Conservation (phyloP, 1,140 invertebrate species). For the Brachionus asplanchnoidis region DNA sequence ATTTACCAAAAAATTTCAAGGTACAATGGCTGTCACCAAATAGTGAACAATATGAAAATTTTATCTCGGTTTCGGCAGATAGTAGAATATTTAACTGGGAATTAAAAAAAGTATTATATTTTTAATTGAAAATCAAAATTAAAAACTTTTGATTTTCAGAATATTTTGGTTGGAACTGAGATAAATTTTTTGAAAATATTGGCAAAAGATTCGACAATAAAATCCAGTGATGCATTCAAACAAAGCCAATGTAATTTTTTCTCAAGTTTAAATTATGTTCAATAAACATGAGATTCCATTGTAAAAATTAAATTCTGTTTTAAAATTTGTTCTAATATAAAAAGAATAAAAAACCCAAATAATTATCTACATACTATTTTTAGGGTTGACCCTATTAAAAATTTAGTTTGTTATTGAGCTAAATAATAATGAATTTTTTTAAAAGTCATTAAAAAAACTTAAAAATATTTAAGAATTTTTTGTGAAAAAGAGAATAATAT, state of each 20-base stretch:
- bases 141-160: constrained; percentile 47
- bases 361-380: too few relatives aligned
- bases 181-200: background rate
- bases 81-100: constrained; percentile 79
- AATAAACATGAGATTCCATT: too few relatives aligned
- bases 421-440: too few relatives aligned
- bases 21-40: constrained; percentile 58
- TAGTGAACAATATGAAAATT: constrained; percentile 73
- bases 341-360: too few relatives aligned
- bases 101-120: constrained; percentile 66
- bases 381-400: too few relatives aligned
- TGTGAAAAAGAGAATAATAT: too few relatives aligned
- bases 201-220: background rate
- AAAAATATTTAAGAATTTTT: too few relatives aligned
- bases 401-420: too few relatives aligned
- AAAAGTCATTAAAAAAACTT: too few relatives aligned
- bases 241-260: background rate
- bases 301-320: too few relatives aligned
- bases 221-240: background rate
- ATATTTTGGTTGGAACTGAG: constrained; percentile 52
- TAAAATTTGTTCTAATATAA: too few relatives aligned
- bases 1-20: background rate
- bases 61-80: constrained; percentile 78
- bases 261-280: background rate
- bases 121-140: background rate